A percentile compares a stretch with the other conserved stretches of the same genome.
These are phyloP conservation scores for Amphipoea oculea DNA, from an alignment of 2,888 invertebrate genomes.

Conservation along the genomic window DNA sequence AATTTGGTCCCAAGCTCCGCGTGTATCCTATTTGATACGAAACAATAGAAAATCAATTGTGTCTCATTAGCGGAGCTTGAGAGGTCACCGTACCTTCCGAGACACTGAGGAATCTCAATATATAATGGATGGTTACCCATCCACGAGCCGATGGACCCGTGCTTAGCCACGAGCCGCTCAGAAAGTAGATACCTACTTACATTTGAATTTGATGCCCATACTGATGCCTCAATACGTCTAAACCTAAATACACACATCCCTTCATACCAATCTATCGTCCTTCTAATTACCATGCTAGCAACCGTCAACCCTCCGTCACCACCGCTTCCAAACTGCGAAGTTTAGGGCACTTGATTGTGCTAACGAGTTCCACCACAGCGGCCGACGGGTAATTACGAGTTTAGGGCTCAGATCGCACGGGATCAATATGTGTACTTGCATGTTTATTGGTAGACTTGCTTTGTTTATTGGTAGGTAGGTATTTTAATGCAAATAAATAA, in stretches of 20 bases:
- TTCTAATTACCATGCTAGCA: conserved; percentile 35
- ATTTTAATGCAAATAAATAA: too few relatives aligned
- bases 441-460: conserved; percentile 9
- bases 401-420: conserved; percentile 22
- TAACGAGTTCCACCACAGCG: conserved; percentile 62
- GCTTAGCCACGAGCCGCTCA: neutral
- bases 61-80: too few relatives aligned
- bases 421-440: conserved; percentile 23
- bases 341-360: conserved; percentile 59
- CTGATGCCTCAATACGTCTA: neutral
- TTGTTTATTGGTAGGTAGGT: neutral
- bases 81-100: neutral
- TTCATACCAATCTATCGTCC: conserved; percentile 38
- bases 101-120: neutral
- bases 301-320: conserved; percentile 13
- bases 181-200: too few relatives aligned
- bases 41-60: too few relatives aligned
- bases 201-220: neutral
- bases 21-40: too few relatives aligned
- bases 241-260: neutral
- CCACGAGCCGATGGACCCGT: neutral
- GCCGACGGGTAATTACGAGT: conserved; percentile 49
- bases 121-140: too few relatives aligned
- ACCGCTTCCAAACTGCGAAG: conserved; percentile 45
- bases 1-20: too few relatives aligned